Evolutionary conservation across 2,797 vertebrate species (phyloP).

Genomic region (Sebastes aleutianus): DNA sequence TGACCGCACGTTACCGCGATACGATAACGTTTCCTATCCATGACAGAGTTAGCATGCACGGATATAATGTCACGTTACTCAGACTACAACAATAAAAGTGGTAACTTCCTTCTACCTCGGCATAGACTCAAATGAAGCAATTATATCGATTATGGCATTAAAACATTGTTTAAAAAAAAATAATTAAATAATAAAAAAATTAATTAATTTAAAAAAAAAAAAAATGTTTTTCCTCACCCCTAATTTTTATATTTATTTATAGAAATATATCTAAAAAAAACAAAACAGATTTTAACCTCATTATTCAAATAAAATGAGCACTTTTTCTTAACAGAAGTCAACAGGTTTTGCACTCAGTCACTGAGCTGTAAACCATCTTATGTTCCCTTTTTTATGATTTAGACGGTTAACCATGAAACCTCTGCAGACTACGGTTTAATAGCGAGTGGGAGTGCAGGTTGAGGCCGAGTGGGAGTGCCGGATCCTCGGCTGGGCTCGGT

Average conservation of each 20-base stretch:
- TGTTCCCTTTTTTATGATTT: background rate
- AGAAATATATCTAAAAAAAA: background rate
- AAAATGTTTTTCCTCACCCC: background rate
- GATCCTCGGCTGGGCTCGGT: conserved; percentile 59
- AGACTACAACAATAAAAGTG: too few species aligned
- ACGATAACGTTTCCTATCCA: rapidly evolving
- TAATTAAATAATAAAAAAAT: too few species aligned
- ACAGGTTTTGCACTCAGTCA: background rate
- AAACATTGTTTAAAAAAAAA: too few species aligned
- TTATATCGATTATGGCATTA: too few species aligned
- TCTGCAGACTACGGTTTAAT: conserved; percentile 19
- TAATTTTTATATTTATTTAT: background rate
- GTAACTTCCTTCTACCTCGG: too few species aligned
- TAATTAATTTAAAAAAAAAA: too few species aligned
- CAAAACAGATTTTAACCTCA: background rate
- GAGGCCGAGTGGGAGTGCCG: conserved; percentile 41
- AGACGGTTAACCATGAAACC: conserved; percentile 18
- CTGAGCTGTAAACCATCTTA: background rate
- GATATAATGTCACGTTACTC: too few species aligned
- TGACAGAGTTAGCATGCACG: too few species aligned
- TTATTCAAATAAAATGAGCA: background rate
- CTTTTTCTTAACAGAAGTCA: background rate
- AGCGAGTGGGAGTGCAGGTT: conserved; percentile 29
- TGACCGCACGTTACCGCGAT: too few species aligned
- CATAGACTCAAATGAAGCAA: too few species aligned